A percentile compares a stretch with the other conserved stretches of the same genome.
Evolutionary conservation across 2,888 invertebrate species (phyloP).

Genomic region (Drosophila subsilvestris): DNA sequence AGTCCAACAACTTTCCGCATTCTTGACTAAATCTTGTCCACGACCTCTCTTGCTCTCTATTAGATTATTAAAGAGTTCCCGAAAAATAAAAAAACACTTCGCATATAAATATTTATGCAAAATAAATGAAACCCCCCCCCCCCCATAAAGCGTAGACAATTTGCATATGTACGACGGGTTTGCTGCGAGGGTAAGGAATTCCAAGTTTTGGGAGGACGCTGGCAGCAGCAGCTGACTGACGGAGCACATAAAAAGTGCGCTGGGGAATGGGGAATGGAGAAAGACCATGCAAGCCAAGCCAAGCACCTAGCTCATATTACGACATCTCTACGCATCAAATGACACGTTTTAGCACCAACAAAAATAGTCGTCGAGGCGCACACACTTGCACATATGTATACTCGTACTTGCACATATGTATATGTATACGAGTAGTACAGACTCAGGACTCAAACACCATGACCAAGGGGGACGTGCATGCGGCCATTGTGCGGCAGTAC

Average conservation of each 20-base stretch:
- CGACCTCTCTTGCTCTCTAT: conserved; percentile 6
- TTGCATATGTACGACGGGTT: conserved; percentile 54
- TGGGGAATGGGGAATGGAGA: neutral
- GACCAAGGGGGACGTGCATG: conserved; percentile 31
- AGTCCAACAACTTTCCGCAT: neutral
- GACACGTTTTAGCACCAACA: conserved; percentile 76
- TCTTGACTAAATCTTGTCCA: neutral
- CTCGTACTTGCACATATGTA: neutral
- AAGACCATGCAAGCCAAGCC: no score
- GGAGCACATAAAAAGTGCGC: conserved; percentile 40
- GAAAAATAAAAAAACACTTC: conserved; percentile 28
- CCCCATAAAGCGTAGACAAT: conserved; percentile 39
- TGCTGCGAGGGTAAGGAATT: conserved; percentile 46
- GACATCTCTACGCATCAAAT: conserved; percentile 62
- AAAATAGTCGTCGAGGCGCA: conserved; percentile 13
- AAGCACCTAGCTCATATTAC: conserved; percentile 57
- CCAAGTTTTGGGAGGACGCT: conserved; percentile 10
- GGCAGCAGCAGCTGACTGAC: conserved; percentile 20
- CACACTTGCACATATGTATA: conserved; percentile 4
- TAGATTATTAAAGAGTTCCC: conserved; percentile 22
- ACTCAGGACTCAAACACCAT: conserved; percentile 13
- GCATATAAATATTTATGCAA: conserved; percentile 69
- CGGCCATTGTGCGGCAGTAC: conserved; percentile 46
- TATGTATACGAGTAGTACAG: no score
- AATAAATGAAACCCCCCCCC: conserved; percentile 45